Percentiles rank a stretch among this genome's conserved stretches.
These are phyloP conservation scores for Poecile montanus DNA, from an alignment of 2,797 vertebrate species.

Conservation along the genomic window DNA sequence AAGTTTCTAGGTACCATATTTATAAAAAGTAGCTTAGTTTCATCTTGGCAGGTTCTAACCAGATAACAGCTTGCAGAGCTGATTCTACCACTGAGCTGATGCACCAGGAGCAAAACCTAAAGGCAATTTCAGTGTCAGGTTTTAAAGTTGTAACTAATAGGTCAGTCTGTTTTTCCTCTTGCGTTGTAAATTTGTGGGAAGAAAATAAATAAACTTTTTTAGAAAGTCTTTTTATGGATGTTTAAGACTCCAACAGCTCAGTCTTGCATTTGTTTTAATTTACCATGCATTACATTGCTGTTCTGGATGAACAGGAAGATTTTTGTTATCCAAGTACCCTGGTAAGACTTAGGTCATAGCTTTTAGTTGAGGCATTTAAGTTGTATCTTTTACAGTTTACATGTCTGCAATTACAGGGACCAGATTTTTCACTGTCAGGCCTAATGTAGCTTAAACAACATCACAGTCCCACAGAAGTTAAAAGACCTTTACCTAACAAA, in stretches of 20 bases:
- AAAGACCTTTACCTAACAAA: neutral
- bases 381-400: neutral
- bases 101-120: neutral
- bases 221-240: neutral
- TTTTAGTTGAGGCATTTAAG: constrained; percentile 19
- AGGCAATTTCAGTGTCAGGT: neutral
- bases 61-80: neutral
- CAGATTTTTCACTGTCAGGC: neutral
- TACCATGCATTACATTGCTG: neutral
- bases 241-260: neutral
- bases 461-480: neutral
- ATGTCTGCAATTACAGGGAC: neutral
- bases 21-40: constrained; percentile 3
- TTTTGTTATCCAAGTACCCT: neutral
- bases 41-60: neutral
- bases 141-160: neutral
- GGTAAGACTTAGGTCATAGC: constrained; percentile 7
- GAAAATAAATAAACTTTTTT: neutral
- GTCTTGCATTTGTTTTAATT: constrained; percentile 11
- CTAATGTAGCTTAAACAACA: neutral
- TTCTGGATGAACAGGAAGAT: constrained; percentile 4
- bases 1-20: neutral
- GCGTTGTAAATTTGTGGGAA: neutral
- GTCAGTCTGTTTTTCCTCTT: neutral
- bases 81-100: neutral